These are phyloP conservation scores for Platypus cylindrus DNA, from an alignment of 2,888 invertebrate genomes.

Conservation along the genomic window DNA sequence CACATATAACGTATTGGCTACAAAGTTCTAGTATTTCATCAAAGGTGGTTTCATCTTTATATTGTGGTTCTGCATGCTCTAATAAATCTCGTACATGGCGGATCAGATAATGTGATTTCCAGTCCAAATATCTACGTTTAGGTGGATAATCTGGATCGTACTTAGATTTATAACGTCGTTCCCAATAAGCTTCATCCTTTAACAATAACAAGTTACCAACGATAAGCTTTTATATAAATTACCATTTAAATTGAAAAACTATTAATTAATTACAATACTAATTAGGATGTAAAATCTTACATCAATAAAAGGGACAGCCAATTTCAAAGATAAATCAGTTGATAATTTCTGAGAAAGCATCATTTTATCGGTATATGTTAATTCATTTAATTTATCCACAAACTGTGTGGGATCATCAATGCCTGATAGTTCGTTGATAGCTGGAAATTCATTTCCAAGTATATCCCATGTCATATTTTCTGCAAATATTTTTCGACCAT, in stretches of 20 bases:
- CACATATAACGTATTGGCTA: constrained; percentile 40
- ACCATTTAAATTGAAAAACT: not conserved
- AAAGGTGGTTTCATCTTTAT: constrained; percentile 30
- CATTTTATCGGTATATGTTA: constrained; percentile 46
- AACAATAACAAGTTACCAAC: constrained; percentile 4
- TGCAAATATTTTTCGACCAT: constrained; percentile 35
- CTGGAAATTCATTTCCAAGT: constrained; percentile 37
- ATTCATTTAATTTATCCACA: constrained; percentile 36
- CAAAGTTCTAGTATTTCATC: constrained; percentile 26
- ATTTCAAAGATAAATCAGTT: constrained; percentile 43
- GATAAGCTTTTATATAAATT: not conserved
- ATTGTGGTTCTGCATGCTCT: constrained; percentile 32
- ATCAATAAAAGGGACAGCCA: constrained; percentile 41
- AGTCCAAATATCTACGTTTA: constrained; percentile 27
- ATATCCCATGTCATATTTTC: constrained; percentile 43
- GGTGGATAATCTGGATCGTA: constrained; percentile 25
- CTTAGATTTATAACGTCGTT: constrained; percentile 37
- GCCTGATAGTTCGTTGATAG: constrained; percentile 38
- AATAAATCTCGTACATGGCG: constrained; percentile 29
- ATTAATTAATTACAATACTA: not conserved
- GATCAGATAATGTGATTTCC: constrained; percentile 34
- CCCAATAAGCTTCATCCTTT: constrained; percentile 51
- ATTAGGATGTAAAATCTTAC: constrained; percentile 32
- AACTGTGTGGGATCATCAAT: constrained; percentile 39
- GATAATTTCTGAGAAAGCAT: constrained; percentile 48